Evolutionary conservation across 2,888 invertebrate species (phyloP).

Genomic region (Nephrotoma appendiculata): DNA sequence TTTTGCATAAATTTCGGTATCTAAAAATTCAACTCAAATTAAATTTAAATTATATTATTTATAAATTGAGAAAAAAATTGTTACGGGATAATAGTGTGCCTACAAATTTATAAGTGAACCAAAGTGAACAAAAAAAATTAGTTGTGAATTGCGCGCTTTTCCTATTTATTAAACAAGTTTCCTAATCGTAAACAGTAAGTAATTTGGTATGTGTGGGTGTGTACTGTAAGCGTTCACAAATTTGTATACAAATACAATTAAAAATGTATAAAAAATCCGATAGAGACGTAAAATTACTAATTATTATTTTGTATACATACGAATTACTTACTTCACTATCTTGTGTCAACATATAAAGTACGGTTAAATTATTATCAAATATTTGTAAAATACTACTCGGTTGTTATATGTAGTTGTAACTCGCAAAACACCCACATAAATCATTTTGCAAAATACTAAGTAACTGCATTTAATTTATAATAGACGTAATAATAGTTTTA

Average conservation of each 20-base stretch:
- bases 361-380: background rate
- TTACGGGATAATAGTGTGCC: background rate
- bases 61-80: background rate
- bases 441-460: background rate
- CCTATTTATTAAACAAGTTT: background rate
- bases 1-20: background rate
- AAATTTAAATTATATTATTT: background rate
- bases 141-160: background rate
- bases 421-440: background rate
- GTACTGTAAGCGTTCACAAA: background rate
- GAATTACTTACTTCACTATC: background rate
- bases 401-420: background rate
- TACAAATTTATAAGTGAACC: background rate
- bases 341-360: background rate
- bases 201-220: background rate
- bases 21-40: background rate
- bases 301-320: background rate
- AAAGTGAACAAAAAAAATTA: background rate
- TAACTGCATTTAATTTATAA: background rate
- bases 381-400: background rate
- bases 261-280: background rate
- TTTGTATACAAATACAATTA: background rate
- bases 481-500: background rate
- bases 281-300: background rate
- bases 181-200: background rate